A percentile compares a stretch with the other conserved stretches of the same genome.
Evolutionary conservation across 2,113 vertebrate genomes (phyloP).

Genomic region (Oryzias celebensis): DNA sequence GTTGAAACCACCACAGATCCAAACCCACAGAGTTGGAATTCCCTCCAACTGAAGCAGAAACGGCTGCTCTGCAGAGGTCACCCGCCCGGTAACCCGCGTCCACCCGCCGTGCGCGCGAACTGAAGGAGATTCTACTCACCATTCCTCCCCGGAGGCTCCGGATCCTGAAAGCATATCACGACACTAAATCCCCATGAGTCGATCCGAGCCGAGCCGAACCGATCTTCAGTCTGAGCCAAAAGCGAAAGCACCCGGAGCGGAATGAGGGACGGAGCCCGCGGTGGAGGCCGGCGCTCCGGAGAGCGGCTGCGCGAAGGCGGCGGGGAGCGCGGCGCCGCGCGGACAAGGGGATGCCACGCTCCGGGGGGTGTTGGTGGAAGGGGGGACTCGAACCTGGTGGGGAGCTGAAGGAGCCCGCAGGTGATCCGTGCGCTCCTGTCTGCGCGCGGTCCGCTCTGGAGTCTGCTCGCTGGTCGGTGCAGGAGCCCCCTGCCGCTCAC

Average conservation of each 20-base stretch:
- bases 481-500: not conserved
- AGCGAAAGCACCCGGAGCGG: not conserved
- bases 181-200: conserved; percentile 48
- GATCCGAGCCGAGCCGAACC: not conserved
- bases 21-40: too few species aligned
- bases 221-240: conserved; percentile 9
- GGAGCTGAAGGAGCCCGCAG: conserved; percentile 11
- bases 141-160: conserved; percentile 47
- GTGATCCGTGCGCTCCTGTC: conserved; percentile 1
- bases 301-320: conserved; percentile 16
- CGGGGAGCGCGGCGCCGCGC: conserved; percentile 12
- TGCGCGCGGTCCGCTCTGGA: not conserved
- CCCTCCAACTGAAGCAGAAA: too few species aligned
- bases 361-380: not conserved
- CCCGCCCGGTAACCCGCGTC: too few species aligned
- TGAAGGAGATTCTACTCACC: conserved; percentile 45
- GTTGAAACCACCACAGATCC: too few species aligned
- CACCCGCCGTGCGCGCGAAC: too few species aligned
- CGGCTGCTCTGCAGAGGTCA: too few species aligned
- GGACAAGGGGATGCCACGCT: not conserved
- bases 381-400: not conserved
- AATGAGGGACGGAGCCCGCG: not conserved
- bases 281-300: not conserved
- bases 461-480: conserved; percentile 17
- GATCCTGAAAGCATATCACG: conserved; percentile 50